phyloP scores from a whole-genome alignment of 2,797 vertebrate genomes.

The Scarus forsteni region DNA sequence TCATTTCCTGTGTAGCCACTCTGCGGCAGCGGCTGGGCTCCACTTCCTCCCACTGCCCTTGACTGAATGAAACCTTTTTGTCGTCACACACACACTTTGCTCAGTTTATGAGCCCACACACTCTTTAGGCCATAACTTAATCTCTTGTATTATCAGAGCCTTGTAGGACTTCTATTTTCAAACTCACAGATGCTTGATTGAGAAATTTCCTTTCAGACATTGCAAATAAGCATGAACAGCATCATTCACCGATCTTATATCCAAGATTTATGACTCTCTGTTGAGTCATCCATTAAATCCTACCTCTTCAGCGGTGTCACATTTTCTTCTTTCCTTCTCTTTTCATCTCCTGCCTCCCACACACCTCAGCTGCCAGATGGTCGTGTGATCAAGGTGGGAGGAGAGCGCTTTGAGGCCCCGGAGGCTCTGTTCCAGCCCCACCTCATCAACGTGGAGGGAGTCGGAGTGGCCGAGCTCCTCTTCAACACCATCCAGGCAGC shows the following conservation, averaged over 20 bases:
- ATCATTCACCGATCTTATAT: constrained; percentile 16
- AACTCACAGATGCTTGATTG: background rate
- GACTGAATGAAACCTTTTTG: constrained; percentile 85
- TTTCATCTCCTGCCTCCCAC: constrained; percentile 60
- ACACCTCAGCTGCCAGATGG: constrained; percentile 95
- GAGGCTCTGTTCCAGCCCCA: constrained; percentile 99
- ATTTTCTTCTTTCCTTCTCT: constrained; percentile 19
- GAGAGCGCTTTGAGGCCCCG: constrained; percentile 96
- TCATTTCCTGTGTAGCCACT: constrained; percentile 86
- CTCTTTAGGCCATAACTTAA: constrained; percentile 26
- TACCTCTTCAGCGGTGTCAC: constrained; percentile 44
- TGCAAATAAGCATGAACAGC: background rate
- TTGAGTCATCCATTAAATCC: constrained; percentile 50
- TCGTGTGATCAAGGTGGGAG: constrained; percentile 97
- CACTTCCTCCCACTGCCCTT: constrained; percentile 78
- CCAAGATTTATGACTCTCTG: constrained; percentile 24
- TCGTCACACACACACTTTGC: constrained; percentile 46
- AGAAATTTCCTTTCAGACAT: constrained; percentile 21
- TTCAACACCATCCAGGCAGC: constrained; percentile 99
- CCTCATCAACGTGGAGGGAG: constrained; percentile 98
- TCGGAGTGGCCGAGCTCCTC: constrained; percentile 97
- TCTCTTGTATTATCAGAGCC: constrained; percentile 4
- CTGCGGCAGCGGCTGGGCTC: constrained; percentile 75
- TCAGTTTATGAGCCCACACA: constrained; percentile 29
- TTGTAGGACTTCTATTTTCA: constrained; percentile 20